Evolutionary conservation across 2,888 invertebrate genomes (phyloP).

Genomic region (Phymatocera aterrima): DNA sequence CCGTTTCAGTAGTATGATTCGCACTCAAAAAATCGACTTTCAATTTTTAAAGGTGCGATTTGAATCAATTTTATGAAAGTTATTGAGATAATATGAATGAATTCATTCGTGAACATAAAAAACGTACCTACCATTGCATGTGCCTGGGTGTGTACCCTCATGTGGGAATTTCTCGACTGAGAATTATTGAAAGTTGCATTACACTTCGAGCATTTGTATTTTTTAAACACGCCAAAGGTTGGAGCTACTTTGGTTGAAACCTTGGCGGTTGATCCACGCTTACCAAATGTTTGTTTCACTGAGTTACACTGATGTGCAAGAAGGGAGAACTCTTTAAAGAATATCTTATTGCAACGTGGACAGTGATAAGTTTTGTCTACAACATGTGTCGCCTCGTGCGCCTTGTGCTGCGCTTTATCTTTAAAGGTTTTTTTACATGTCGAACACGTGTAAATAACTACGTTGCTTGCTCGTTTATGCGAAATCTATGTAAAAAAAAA

Average conservation of each 20-base stretch:
- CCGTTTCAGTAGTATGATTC: no score
- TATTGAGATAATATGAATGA: no score
- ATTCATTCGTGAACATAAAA: neutral
- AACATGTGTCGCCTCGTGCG: slow-evolving; percentile 63
- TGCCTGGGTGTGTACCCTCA: slow-evolving; percentile 59
- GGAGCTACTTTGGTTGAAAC: slow-evolving; percentile 51
- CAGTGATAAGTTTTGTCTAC: slow-evolving; percentile 67
- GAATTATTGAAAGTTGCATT: slow-evolving; percentile 60
- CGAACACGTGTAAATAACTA: slow-evolving; percentile 55
- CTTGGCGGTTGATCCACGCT: slow-evolving; percentile 55
- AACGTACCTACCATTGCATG: slow-evolving; percentile 51
- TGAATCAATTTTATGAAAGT: no score
- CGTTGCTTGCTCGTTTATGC: slow-evolving; percentile 60
- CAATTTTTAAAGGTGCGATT: no score
- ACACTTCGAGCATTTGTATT: slow-evolving; percentile 63
- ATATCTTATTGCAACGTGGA: slow-evolving; percentile 68
- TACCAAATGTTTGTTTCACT: slow-evolving; percentile 52
- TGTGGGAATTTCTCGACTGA: slow-evolving; percentile 64
- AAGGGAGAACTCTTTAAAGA: slow-evolving; percentile 67
- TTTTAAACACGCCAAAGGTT: slow-evolving; percentile 55
- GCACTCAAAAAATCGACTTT: no score
- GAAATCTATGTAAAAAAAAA: slow-evolving; percentile 55
- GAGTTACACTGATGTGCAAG: slow-evolving; percentile 63
- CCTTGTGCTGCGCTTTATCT: slow-evolving; percentile 59
- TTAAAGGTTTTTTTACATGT: slow-evolving; percentile 62